Evolutionary conservation across 2,888 invertebrate species (phyloP).

Genomic region (Leucophenga maculata): DNA sequence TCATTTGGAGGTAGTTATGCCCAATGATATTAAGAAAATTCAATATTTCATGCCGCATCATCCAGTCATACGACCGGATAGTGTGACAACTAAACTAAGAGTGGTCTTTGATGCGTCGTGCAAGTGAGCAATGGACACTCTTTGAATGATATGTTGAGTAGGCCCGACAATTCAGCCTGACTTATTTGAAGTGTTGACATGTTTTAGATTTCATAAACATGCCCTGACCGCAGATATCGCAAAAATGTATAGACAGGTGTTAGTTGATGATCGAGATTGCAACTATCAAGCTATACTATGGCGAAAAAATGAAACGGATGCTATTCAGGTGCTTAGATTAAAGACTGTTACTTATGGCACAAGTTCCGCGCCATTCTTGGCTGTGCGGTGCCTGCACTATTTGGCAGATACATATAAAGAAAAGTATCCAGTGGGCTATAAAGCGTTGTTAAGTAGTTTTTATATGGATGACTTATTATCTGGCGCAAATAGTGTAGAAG

Average conservation of each 20-base stretch:
- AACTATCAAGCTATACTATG: slow-evolving; percentile 29
- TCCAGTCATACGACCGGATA: slow-evolving; percentile 19
- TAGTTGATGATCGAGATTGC: slow-evolving; percentile 21
- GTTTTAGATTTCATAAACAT: slow-evolving; percentile 31
- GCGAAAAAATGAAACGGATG: neutral
- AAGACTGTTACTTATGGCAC: slow-evolving; percentile 31
- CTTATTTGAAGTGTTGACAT: slow-evolving; percentile 29
- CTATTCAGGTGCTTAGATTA: slow-evolving; percentile 12
- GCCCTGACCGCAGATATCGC: slow-evolving; percentile 24
- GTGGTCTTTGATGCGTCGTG: slow-evolving; percentile 20
- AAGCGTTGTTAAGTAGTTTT: neutral
- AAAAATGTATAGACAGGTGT: slow-evolving; percentile 32
- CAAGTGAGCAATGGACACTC: slow-evolving; percentile 19
- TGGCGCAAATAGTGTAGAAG: slow-evolving; percentile 11
- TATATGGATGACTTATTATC: slow-evolving; percentile 21
- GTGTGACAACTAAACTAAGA: neutral
- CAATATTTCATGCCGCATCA: slow-evolving; percentile 28
- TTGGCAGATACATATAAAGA: slow-evolving; percentile 9
- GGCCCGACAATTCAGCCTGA: slow-evolving; percentile 31
- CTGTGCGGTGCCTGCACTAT: slow-evolving; percentile 16
- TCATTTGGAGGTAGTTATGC: neutral
- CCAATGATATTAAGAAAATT: no score
- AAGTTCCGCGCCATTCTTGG: slow-evolving; percentile 2
- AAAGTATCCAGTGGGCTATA: neutral
- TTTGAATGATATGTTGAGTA: slow-evolving; percentile 22